These are phyloP conservation scores for Speoplatyrhinus poulsoni DNA, from an alignment of 2,113 vertebrate genomes.

Conservation along the genomic window DNA sequence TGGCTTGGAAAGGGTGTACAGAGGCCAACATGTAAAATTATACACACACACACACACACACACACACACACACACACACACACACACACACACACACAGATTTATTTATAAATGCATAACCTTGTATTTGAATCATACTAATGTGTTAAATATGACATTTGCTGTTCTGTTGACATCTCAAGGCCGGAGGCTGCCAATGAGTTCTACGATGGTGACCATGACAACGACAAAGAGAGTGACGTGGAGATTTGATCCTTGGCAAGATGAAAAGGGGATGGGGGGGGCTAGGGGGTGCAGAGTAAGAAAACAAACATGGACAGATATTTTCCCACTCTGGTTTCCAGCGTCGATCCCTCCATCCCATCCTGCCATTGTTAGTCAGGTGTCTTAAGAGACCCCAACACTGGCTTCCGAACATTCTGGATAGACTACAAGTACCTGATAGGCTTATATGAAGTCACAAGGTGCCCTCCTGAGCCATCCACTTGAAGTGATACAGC, in stretches of 20 bases:
- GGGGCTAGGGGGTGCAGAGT: background rate
- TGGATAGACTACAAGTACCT: too few relatives aligned
- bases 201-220: constrained; percentile 97
- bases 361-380: too few relatives aligned
- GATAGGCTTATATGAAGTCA: too few relatives aligned
- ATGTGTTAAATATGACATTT: background rate
- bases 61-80: background rate
- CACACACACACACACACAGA: background rate
- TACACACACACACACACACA: constrained; percentile 1
- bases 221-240: constrained; percentile 98
- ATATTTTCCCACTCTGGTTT: background rate
- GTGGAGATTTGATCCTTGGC: constrained; percentile 86
- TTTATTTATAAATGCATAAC: too few relatives aligned
- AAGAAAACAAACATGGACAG: background rate
- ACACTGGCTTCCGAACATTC: too few relatives aligned
- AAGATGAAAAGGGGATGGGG: background rate
- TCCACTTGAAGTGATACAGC: too few relatives aligned
- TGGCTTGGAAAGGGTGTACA: too few relatives aligned
- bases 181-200: constrained; percentile 95
- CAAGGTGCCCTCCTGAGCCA: too few relatives aligned
- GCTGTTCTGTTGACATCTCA: constrained; percentile 15
- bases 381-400: too few relatives aligned
- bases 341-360: background rate
- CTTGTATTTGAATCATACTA: background rate
- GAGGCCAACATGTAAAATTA: too few relatives aligned